phyloP scores from a whole-genome alignment of 2,113 vertebrate genomes.

The Chionomys nivalis region DNA sequence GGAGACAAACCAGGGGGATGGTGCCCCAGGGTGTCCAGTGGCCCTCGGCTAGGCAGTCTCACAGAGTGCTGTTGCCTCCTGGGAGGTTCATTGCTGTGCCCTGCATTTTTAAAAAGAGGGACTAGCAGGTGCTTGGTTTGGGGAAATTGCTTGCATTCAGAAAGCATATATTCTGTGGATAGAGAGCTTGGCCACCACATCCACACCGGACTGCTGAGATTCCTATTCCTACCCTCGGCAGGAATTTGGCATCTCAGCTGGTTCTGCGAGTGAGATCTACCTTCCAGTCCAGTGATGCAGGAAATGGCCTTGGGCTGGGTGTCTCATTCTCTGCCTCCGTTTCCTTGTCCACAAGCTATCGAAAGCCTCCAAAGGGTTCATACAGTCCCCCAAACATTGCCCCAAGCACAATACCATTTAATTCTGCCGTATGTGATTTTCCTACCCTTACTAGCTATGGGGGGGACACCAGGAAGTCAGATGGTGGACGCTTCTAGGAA shows the following conservation, averaged over 20 bases:
- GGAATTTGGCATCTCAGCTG: background rate
- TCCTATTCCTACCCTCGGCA: background rate
- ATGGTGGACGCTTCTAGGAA: background rate
- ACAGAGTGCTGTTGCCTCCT: fast-evolving
- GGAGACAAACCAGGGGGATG: background rate
- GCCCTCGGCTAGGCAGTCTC: fast-evolving
- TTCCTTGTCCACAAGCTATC: background rate
- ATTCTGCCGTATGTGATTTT: background rate
- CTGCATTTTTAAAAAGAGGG: background rate
- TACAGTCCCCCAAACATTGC: background rate
- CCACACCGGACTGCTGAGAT: fast-evolving
- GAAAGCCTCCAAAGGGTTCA: background rate
- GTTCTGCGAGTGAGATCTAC: background rate
- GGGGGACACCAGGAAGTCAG: background rate
- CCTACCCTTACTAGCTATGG: background rate
- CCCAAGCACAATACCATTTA: background rate
- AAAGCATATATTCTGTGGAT: background rate
- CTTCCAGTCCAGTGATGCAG: background rate
- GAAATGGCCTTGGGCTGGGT: background rate
- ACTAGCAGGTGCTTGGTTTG: background rate
- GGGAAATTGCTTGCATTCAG: too few relatives aligned
- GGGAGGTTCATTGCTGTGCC: too few relatives aligned
- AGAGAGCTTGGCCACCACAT: background rate
- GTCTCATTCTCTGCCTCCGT: background rate
- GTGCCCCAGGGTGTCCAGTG: background rate